These are phyloP conservation scores for Aythya fuligula DNA, from an alignment of 2,797 vertebrate genomes.

Conservation along the genomic window DNA sequence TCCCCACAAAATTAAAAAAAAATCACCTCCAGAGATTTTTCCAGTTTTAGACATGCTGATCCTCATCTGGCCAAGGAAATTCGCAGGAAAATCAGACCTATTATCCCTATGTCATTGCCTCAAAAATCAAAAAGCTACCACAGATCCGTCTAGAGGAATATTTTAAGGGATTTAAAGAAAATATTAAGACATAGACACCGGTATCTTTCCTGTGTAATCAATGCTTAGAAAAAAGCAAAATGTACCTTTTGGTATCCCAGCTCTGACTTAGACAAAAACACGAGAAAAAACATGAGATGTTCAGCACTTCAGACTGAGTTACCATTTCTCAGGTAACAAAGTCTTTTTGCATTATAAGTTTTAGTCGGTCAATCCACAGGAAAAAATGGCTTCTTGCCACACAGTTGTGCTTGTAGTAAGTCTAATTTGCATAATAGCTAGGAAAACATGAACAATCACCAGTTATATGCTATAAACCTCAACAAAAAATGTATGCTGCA, in stretches of 20 bases:
- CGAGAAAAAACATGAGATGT: background rate
- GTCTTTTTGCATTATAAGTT: background rate
- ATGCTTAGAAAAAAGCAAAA: background rate
- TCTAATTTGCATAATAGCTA: background rate
- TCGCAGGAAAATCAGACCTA: background rate
- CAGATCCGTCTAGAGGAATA: background rate
- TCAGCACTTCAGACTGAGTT: background rate
- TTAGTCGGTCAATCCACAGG: background rate
- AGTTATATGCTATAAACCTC: background rate
- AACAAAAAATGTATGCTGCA: background rate
- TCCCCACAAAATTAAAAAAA: too few relatives aligned
- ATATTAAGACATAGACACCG: background rate
- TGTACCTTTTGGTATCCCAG: accelerated
- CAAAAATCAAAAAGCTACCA: background rate
- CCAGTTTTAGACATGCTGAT: background rate
- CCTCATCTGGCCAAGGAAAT: background rate
- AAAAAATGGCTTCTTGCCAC: background rate
- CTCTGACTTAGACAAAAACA: background rate
- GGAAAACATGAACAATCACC: background rate
- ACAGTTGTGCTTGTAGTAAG: background rate
- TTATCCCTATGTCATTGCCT: accelerated
- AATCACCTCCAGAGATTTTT: background rate
- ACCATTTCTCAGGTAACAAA: background rate
- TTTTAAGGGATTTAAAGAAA: background rate
- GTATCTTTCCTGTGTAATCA: background rate